These are phyloP conservation scores for Fopius arisanus DNA, from an alignment of 1,140 invertebrate species.

Conservation along the genomic window DNA sequence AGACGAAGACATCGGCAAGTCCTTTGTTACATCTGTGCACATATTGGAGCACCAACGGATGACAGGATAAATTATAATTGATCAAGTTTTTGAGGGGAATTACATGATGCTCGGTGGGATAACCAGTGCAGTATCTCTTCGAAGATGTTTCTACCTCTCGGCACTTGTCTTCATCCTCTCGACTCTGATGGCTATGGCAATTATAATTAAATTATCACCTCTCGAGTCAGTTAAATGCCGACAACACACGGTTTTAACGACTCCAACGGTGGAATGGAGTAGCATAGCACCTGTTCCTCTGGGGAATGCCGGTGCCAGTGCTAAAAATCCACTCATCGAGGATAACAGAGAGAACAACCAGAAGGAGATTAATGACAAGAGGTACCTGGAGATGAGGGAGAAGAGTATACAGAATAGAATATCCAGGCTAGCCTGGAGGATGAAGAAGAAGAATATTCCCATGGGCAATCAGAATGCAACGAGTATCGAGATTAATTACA, in stretches of 20 bases:
- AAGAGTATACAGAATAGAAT: constrained; percentile 46
- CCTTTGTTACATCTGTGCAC: too few relatives aligned
- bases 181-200: constrained; percentile 52
- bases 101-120: constrained; percentile 44
- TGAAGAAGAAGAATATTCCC: constrained; percentile 49
- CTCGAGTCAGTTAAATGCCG: constrained; percentile 53
- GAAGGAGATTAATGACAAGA: constrained; percentile 41
- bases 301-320: constrained; percentile 12
- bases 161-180: constrained; percentile 49
- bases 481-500: constrained; percentile 56
- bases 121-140: constrained; percentile 46
- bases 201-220: constrained; percentile 55
- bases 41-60: too few relatives aligned
- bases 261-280: constrained; percentile 51
- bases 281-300: constrained; percentile 35
- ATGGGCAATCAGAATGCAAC: constrained; percentile 40
- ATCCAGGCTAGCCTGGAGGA: constrained; percentile 43
- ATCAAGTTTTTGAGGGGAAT: neutral
- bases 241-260: constrained; percentile 39
- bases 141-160: constrained; percentile 54
- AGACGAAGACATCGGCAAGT: too few relatives aligned
- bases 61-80: neutral
- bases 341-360: constrained; percentile 25
- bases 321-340: neutral
- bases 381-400: constrained; percentile 45